Evolutionary conservation across 1,140 invertebrate genomes (phyloP).

Genomic region (Drosophila pseudoobscura): DNA sequence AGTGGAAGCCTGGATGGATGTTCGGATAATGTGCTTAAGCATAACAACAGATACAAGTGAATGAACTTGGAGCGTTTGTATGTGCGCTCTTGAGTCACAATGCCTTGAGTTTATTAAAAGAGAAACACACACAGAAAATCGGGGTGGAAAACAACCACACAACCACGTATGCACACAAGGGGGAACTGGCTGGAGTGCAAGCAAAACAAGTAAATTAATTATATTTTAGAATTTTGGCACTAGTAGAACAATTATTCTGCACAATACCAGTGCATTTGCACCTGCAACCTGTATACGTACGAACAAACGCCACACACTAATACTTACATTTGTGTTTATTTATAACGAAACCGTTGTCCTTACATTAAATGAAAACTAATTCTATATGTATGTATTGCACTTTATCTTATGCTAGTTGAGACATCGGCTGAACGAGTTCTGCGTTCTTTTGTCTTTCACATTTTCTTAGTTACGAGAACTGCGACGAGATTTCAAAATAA

Average conservation of each 20-base stretch:
- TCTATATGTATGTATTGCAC: constrained; percentile 36
- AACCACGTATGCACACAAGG: no score
- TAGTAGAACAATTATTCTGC: not conserved
- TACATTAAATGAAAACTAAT: constrained; percentile 19
- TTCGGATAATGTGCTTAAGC: not conserved
- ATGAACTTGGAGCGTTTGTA: constrained; percentile 29
- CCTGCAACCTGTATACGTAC: constrained; percentile 11
- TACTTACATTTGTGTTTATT: constrained; percentile 43
- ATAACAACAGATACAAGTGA: constrained; percentile 30
- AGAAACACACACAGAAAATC: constrained; percentile 15
- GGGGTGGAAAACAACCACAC: constrained; percentile 1
- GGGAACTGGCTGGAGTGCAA: no score
- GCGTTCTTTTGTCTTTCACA: constrained; percentile 27
- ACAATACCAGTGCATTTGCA: not conserved
- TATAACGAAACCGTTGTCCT: constrained; percentile 32
- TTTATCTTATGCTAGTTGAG: constrained; percentile 24
- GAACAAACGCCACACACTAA: not conserved
- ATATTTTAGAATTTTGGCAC: constrained; percentile 2
- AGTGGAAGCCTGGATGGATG: not conserved
- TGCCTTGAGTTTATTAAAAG: constrained; percentile 5
- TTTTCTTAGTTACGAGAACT: not conserved
- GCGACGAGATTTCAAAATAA: constrained; percentile 10
- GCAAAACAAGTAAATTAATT: not conserved
- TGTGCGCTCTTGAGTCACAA: constrained; percentile 14
- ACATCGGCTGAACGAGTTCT: constrained; percentile 14